Evolutionary conservation across 2,888 invertebrate genomes (phyloP).

Genomic region (Meteorus cinctellus): DNA sequence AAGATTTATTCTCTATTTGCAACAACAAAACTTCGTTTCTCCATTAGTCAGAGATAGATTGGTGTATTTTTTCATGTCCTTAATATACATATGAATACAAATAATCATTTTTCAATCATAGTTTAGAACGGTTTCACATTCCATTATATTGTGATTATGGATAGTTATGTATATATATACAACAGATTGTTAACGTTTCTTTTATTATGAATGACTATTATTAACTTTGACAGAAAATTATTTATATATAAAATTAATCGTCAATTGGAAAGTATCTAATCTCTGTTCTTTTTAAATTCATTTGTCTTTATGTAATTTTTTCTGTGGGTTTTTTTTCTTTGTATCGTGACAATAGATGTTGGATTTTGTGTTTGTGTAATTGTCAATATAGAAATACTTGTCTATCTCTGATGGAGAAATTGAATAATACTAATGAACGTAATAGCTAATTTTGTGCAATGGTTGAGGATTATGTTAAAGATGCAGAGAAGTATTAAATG

Average conservation of each 20-base stretch:
- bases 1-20: not conserved
- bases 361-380: slow-evolving; percentile 7
- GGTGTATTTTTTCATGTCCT: not conserved
- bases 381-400: not conserved
- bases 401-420: slow-evolving; percentile 22
- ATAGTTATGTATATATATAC: slow-evolving; percentile 27
- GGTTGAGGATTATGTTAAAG: slow-evolving; percentile 62
- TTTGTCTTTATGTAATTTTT: not conserved
- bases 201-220: slow-evolving; percentile 18
- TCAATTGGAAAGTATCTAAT: not conserved
- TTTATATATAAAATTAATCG: slow-evolving; percentile 1
- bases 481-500: slow-evolving; percentile 70
- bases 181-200: slow-evolving; percentile 15
- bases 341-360: slow-evolving; percentile 17
- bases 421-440: not conserved
- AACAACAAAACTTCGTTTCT: not conserved
- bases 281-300: not conserved
- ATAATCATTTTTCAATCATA: slow-evolving; percentile 8
- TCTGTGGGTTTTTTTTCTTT: not conserved
- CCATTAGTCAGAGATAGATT: not conserved
- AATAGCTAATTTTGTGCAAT: slow-evolving; percentile 34
- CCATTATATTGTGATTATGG: slow-evolving; percentile 23
- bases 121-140: slow-evolving; percentile 20
- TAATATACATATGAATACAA: not conserved
- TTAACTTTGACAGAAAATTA: slow-evolving; percentile 13